Conservation (phyloP, 2,797 vertebrate species). For the Thamnophis elegans region DNA sequence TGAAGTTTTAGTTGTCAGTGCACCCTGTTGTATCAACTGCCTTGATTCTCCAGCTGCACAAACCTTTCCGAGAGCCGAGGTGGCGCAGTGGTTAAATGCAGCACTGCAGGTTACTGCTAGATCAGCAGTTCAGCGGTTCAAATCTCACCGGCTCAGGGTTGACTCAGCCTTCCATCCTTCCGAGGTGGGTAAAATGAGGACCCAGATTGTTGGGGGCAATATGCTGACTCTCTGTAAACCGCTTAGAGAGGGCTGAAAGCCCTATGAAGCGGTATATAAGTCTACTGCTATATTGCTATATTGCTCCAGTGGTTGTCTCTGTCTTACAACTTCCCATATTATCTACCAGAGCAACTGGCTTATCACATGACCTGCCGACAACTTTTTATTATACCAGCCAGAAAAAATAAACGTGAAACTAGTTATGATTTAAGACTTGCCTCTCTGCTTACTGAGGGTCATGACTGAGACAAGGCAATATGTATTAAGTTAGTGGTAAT, state of each 20-base stretch:
- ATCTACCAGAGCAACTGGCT: neutral
- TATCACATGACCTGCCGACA: neutral
- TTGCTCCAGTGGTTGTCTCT: neutral
- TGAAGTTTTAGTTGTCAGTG: neutral
- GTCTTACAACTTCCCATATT: neutral
- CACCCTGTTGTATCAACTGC: neutral
- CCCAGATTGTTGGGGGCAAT: too few species aligned
- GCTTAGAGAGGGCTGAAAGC: too few species aligned
- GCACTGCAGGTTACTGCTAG: too few species aligned
- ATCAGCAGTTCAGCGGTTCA: too few species aligned
- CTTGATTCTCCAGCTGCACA: neutral
- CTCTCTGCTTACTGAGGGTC: neutral
- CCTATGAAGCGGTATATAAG: too few species aligned
- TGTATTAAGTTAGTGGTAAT: neutral
- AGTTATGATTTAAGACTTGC: neutral
- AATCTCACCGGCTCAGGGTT: too few species aligned
- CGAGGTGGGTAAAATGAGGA: too few species aligned
- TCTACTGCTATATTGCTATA: too few species aligned
- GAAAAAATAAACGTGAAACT: neutral
- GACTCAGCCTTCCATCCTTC: too few species aligned
- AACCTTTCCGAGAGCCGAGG: too few species aligned
- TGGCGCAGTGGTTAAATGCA: too few species aligned
- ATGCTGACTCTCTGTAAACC: too few species aligned
- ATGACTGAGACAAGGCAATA: neutral
- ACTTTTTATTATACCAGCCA: neutral